Conservation (phyloP, 2,888 invertebrate genomes). For the Himalopsyche anomala region DNA sequence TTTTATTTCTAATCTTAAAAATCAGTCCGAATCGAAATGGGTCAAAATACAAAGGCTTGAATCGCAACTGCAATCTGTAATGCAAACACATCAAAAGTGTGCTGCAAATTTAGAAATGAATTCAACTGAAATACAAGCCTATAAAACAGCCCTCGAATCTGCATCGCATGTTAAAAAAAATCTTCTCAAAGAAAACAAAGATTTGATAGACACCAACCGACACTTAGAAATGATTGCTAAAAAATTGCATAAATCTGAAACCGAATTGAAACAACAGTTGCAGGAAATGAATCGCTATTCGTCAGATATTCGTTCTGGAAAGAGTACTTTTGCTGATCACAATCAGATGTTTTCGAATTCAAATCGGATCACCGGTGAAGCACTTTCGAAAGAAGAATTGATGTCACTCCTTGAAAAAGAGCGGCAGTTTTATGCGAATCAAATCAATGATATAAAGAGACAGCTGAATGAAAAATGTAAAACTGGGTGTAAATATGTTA, state of each 20-base stretch:
- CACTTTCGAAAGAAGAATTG: slow-evolving; percentile 72
- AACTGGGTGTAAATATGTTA: slow-evolving; percentile 46
- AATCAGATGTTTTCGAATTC: not conserved
- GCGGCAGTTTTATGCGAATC: slow-evolving; percentile 73
- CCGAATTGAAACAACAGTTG: slow-evolving; percentile 65
- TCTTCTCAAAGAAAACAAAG: slow-evolving; percentile 74
- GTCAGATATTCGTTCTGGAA: not conserved
- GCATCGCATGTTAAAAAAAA: slow-evolving; percentile 72
- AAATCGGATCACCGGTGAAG: slow-evolving; percentile 65
- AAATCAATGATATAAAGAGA: slow-evolving; percentile 62
- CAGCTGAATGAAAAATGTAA: slow-evolving; percentile 55
- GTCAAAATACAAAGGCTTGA: slow-evolving; percentile 78
- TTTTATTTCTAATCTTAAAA: slow-evolving; percentile 79
- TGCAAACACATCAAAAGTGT: slow-evolving; percentile 63
- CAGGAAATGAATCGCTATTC: slow-evolving; percentile 64
- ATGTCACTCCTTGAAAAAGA: slow-evolving; percentile 72
- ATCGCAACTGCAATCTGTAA: slow-evolving; percentile 75
- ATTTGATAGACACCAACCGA: slow-evolving; percentile 74
- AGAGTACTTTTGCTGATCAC: not conserved
- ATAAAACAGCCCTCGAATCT: slow-evolving; percentile 69
- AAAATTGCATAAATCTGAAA: slow-evolving; percentile 68
- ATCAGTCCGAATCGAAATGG: slow-evolving; percentile 75
- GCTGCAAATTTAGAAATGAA: slow-evolving; percentile 67
- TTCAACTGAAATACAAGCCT: slow-evolving; percentile 63
- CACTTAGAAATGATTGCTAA: slow-evolving; percentile 72